A percentile compares a stretch with the other conserved stretches of the same genome.
Evolutionary conservation across 2,797 vertebrate genomes (phyloP).

Genomic region (Bradypodion ventrale): DNA sequence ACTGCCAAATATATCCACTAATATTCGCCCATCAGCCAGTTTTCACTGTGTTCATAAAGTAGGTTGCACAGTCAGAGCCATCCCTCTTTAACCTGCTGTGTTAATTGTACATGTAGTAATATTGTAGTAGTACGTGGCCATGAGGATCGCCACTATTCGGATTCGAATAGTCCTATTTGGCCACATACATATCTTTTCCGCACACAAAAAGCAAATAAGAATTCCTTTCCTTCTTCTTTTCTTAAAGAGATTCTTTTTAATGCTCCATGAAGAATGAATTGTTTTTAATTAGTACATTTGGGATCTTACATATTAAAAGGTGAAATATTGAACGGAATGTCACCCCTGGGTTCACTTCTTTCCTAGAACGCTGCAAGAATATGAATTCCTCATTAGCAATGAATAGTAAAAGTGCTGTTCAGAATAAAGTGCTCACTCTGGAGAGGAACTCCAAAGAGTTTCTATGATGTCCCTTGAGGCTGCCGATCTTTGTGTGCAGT

Average conservation of each 20-base stretch:
- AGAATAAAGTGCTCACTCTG: neutral
- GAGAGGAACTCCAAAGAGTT: neutral
- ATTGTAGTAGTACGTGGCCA: too few relatives aligned
- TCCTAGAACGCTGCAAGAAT: neutral
- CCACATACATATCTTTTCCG: neutral
- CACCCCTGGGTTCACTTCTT: slow-evolving; percentile 4
- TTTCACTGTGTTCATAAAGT: neutral
- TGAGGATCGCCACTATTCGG: too few relatives aligned
- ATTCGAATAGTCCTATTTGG: neutral
- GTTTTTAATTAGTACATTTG: slow-evolving; percentile 41
- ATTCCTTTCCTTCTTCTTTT: slow-evolving; percentile 30
- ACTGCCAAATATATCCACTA: neutral
- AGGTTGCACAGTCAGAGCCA: neutral
- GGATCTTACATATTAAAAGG: neutral
- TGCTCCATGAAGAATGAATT: slow-evolving; percentile 25
- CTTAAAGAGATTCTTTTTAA: slow-evolving; percentile 14
- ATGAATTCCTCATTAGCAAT: neutral
- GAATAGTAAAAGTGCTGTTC: neutral
- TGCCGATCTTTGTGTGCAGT: neutral
- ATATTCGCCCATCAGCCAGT: slow-evolving; percentile 26
- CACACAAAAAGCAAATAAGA: neutral
- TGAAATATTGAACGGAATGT: slow-evolving; percentile 8
- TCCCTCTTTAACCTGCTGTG: neutral
- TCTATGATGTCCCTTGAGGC: neutral
- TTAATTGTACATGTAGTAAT: too few relatives aligned